These are phyloP conservation scores for Protonibea diacanthus DNA, from an alignment of 2,797 vertebrate genomes.

Conservation along the genomic window DNA sequence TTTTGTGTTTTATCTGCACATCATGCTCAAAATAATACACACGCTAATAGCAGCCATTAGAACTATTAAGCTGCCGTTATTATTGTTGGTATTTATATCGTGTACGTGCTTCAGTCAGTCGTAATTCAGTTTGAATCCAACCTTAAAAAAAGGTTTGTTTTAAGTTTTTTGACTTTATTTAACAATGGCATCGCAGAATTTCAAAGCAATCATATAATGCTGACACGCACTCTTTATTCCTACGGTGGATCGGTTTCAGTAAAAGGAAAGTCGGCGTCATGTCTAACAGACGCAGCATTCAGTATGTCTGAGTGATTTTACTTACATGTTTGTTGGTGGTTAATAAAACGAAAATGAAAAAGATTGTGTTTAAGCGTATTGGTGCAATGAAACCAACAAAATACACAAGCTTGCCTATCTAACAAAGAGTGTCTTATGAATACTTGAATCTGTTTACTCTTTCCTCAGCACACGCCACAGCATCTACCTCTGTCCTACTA, in stretches of 20 bases:
- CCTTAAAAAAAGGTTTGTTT: constrained; percentile 39
- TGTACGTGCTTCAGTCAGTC: constrained; percentile 64
- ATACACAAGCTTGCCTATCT: constrained; percentile 22
- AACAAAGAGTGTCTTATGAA: constrained; percentile 68
- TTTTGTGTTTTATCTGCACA: constrained; percentile 77
- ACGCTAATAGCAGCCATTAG: constrained; percentile 81
- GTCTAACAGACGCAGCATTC: neutral
- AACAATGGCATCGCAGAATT: constrained; percentile 29
- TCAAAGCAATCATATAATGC: constrained; percentile 15
- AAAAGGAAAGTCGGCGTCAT: constrained; percentile 5
- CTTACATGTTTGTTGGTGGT: constrained; percentile 14
- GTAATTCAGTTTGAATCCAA: constrained; percentile 66
- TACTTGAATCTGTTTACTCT: constrained; percentile 66
- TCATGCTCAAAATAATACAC: constrained; percentile 76
- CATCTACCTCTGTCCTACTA: constrained; percentile 77
- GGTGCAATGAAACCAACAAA: constrained; percentile 32
- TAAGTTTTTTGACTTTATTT: constrained; percentile 12
- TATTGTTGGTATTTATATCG: constrained; percentile 78
- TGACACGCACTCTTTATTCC: neutral
- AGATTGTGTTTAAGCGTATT: constrained; percentile 8
- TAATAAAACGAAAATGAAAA: constrained; percentile 4
- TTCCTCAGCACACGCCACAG: constrained; percentile 56
- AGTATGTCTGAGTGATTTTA: neutral
- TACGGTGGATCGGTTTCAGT: neutral
- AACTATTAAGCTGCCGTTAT: constrained; percentile 75